These are phyloP conservation scores for Carcharodon carcharias DNA, from an alignment of 2,797 vertebrate species.

Conservation along the genomic window DNA sequence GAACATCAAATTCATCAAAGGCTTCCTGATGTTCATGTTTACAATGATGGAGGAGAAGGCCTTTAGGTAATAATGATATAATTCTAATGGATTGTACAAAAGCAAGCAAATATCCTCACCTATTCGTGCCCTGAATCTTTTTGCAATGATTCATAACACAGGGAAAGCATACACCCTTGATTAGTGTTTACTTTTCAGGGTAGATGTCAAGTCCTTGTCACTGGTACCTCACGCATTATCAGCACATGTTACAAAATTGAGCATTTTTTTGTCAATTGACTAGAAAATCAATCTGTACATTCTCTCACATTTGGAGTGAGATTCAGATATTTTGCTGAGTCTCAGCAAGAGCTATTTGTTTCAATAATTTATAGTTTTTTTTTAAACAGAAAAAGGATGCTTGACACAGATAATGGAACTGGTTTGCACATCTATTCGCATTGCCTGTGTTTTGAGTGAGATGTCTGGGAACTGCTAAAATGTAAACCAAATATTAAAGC, in stretches of 20 bases:
- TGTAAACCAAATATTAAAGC: not conserved
- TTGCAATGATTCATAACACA: not conserved
- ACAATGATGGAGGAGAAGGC: not conserved
- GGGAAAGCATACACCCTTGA: not conserved
- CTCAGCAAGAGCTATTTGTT: not conserved
- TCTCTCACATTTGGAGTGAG: not conserved
- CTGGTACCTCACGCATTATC: not conserved
- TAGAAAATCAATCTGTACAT: not conserved
- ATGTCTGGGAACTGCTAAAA: not conserved
- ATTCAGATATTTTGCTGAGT: not conserved
- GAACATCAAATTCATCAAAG: not conserved
- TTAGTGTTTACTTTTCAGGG: not conserved
- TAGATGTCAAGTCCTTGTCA: not conserved
- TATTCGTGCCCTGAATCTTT: not conserved
- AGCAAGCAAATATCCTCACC: not conserved
- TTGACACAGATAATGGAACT: not conserved
- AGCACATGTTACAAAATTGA: not conserved
- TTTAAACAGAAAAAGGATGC: not conserved
- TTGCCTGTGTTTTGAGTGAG: not conserved
- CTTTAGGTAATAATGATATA: not conserved
- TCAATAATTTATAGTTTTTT: not conserved
- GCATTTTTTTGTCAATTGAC: not conserved
- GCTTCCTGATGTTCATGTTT: not conserved
- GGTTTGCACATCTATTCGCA: not conserved
- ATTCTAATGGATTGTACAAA: not conserved